Evolutionary conservation across 2,113 vertebrate species (phyloP).

Genomic region (Trichomycterus rosablanca): DNA sequence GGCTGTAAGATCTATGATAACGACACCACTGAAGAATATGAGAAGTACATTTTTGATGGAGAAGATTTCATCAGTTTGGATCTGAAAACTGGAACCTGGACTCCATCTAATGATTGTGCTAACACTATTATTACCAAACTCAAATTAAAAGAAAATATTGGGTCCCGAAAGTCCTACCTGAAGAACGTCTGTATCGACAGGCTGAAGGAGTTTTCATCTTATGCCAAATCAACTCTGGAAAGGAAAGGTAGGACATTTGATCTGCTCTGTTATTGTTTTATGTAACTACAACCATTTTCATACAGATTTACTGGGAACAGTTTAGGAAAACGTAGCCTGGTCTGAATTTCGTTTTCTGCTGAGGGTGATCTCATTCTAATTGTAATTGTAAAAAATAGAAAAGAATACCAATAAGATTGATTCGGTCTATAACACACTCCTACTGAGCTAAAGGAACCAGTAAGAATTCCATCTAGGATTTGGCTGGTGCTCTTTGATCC

Average conservation of each 20-base stretch:
- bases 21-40: background rate
- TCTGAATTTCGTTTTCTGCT: no score
- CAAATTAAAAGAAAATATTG: background rate
- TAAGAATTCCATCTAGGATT: no score
- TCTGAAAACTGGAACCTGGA: background rate
- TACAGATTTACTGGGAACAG: no score
- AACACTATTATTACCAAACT: background rate
- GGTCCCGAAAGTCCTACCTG: background rate
- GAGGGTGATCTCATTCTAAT: no score
- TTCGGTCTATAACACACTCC: no score
- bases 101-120: background rate
- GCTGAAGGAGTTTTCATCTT: background rate
- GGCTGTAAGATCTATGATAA: slow-evolving; percentile 16
- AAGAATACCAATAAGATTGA: no score
- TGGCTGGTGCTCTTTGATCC: no score
- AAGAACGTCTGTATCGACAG: background rate
- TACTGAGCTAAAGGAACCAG: no score
- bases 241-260: background rate
- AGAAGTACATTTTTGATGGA: slow-evolving; percentile 2
- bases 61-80: slow-evolving; percentile 1
- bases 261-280: background rate
- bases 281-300: background rate
- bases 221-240: background rate
- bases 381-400: no score
- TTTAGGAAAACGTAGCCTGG: no score